These are phyloP conservation scores for Leptogaster cylindrica DNA, from an alignment of 2,888 invertebrate genomes.

Conservation along the genomic window DNA sequence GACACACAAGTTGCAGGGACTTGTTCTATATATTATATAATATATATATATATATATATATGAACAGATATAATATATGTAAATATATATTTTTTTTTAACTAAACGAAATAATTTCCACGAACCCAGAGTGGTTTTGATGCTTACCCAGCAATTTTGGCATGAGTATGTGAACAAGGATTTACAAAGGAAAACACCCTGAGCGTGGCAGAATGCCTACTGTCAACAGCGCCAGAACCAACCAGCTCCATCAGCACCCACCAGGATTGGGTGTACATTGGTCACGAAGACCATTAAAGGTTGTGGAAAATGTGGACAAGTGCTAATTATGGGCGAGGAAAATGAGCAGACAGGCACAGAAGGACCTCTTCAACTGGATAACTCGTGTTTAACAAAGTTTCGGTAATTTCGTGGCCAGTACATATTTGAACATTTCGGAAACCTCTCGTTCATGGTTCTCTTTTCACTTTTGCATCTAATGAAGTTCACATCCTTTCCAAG, in stretches of 20 bases:
- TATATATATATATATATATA: no score
- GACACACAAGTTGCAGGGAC: no score
- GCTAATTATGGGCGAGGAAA: slow-evolving; percentile 28
- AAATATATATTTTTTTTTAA: no score
- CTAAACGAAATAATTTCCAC: slow-evolving; percentile 27
- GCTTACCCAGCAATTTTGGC: slow-evolving; percentile 26
- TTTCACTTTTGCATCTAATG: background rate
- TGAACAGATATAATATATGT: no score
- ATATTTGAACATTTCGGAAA: slow-evolving; percentile 25
- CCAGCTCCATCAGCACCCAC: no score
- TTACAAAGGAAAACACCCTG: no score
- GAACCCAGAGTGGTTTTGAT: slow-evolving; percentile 17
- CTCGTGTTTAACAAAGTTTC: slow-evolving; percentile 32
- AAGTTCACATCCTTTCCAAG: no score
- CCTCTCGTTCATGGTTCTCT: background rate
- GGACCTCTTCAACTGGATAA: slow-evolving; percentile 9
- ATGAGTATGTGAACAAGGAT: background rate
- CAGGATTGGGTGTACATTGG: no score
- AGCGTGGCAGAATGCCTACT: no score
- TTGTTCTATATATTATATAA: no score
- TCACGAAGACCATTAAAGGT: no score
- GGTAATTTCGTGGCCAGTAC: slow-evolving; percentile 30
- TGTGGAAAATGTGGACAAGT: slow-evolving; percentile 16
- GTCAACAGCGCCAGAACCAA: no score
- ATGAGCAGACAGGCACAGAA: slow-evolving; percentile 1